These are phyloP conservation scores for Athrips mouffetella DNA, from an alignment of 2,888 invertebrate genomes.

Conservation along the genomic window DNA sequence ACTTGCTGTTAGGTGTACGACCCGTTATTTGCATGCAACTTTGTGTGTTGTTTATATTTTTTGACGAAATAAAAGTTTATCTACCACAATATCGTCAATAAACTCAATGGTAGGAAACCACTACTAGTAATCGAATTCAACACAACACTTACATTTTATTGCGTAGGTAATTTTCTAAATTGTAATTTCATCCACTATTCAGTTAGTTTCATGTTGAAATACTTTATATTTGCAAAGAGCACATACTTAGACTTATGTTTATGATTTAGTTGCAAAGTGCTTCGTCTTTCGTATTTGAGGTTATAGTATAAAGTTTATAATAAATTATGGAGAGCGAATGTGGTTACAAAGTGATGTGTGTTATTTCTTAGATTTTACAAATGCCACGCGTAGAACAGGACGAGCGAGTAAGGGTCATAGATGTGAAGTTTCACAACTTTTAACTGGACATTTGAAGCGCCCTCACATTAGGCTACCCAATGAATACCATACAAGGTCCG, in stretches of 20 bases:
- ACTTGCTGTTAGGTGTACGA: no score
- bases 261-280: background rate
- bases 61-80: no score
- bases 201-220: background rate
- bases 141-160: no score
- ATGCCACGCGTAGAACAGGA: slow-evolving; percentile 61
- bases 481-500: background rate
- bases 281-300: background rate
- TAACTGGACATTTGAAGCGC: slow-evolving; percentile 27
- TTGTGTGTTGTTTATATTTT: no score
- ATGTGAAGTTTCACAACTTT: slow-evolving; percentile 19
- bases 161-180: background rate
- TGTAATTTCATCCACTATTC: background rate
- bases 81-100: no score
- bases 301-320: background rate
- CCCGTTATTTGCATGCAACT: no score
- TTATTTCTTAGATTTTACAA: slow-evolving; percentile 28
- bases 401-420: slow-evolving; percentile 45
- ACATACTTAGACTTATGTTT: no score
- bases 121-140: no score
- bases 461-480: background rate
- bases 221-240: slow-evolving; percentile 20
- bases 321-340: background rate
- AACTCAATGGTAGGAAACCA: no score
- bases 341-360: background rate